phyloP scores from a whole-genome alignment of 2,888 invertebrate genomes.

The Nomada hirtipes region DNA sequence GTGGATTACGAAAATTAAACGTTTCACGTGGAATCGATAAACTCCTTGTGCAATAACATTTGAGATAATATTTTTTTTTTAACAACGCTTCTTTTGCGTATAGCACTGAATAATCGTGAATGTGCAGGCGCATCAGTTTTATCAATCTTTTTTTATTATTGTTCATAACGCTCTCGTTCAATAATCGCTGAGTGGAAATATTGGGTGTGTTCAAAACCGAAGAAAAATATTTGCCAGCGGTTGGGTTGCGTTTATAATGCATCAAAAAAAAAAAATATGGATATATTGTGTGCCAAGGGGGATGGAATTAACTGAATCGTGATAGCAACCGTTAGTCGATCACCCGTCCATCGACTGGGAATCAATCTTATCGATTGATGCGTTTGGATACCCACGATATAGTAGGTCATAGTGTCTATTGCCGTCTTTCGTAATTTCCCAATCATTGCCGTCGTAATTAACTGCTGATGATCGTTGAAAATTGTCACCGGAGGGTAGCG shows the following conservation, averaged over 20 bases:
- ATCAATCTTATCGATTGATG: background rate
- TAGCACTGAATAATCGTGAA: no score
- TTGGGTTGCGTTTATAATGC: background rate
- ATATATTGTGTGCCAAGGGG: background rate
- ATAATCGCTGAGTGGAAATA: background rate
- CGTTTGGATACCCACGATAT: background rate
- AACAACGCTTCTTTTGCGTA: no score
- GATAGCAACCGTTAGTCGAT: background rate
- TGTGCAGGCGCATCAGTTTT: no score
- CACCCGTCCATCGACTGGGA: background rate
- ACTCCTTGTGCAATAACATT: no score
- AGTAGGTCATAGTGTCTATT: background rate
- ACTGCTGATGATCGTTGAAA: background rate
- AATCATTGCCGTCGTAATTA: background rate
- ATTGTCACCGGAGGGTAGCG: no score
- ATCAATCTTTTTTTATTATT: no score
- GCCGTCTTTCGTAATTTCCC: background rate
- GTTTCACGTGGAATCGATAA: no score
- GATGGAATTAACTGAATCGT: conserved; percentile 1
- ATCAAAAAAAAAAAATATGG: background rate
- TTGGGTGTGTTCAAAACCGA: no score
- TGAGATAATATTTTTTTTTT: no score
- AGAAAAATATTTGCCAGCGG: conserved; percentile 3
- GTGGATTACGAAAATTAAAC: conserved; percentile 13
- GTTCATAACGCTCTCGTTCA: background rate